Percentiles rank a stretch among this genome's conserved stretches.
phyloP scores from a whole-genome alignment of 1,140 invertebrate genomes.

The Calosoma granatense region DNA sequence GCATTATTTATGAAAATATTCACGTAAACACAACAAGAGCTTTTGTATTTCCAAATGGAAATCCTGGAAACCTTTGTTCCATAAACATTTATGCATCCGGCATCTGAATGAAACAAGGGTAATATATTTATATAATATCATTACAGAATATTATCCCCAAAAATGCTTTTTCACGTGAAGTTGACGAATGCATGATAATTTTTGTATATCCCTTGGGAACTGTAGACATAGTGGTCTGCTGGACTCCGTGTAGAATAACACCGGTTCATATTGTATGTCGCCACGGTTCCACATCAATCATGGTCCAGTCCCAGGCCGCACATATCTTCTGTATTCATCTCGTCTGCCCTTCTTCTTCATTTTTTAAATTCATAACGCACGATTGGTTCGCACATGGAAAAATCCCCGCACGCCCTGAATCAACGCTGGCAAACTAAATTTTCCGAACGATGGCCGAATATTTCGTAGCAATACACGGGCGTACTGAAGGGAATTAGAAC shows the following conservation, averaged over 20 bases:
- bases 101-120: too few relatives aligned
- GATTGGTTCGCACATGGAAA: neutral
- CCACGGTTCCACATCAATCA: neutral
- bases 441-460: neutral
- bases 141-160: neutral
- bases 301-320: neutral
- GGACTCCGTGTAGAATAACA: too few relatives aligned
- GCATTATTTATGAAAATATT: too few relatives aligned
- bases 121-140: too few relatives aligned
- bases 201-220: neutral
- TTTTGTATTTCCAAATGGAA: too few relatives aligned
- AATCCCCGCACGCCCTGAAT: neutral
- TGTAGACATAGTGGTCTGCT: neutral
- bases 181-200: neutral
- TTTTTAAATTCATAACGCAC: slow-evolving; percentile 8
- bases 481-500: too few relatives aligned
- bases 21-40: too few relatives aligned
- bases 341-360: neutral
- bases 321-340: neutral
- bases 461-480: neutral
- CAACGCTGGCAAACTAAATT: neutral
- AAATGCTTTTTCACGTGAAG: neutral
- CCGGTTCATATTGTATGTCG: neutral
- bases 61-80: too few relatives aligned
- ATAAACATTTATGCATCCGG: too few relatives aligned